Percentiles rank a stretch among this genome's conserved stretches.
Evolutionary conservation across 64 coral and sea anemone genomes (phyloP).

Genomic region (Catalaphyllia jardinei): DNA sequence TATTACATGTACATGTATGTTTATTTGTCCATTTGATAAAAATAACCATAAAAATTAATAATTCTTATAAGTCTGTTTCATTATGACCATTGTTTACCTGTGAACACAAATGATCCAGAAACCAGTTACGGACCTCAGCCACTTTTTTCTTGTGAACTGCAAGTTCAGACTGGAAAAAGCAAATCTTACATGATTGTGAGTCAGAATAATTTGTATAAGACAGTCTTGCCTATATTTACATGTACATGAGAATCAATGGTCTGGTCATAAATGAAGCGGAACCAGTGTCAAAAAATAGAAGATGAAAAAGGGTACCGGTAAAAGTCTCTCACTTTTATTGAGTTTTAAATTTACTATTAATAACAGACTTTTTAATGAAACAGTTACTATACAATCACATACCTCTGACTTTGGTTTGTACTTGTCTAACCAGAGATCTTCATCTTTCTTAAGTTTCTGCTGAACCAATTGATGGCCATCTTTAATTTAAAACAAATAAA

Average conservation of each 20-base stretch:
- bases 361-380: too few relatives aligned
- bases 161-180: constrained; percentile 80
- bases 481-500: background rate
- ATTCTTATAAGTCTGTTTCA: too few relatives aligned
- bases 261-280: too few relatives aligned
- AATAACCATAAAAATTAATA: too few relatives aligned
- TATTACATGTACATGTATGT: too few relatives aligned
- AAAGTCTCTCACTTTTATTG: too few relatives aligned
- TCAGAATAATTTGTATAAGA: background rate
- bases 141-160: constrained; percentile 97
- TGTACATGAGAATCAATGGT: too few relatives aligned
- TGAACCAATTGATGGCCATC: background rate
- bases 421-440: constrained; percentile 84
- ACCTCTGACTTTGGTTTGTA: constrained; percentile 86
- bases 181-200: background rate
- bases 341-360: too few relatives aligned
- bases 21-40: too few relatives aligned
- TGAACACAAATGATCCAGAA: constrained; percentile 77
- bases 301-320: too few relatives aligned
- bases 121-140: constrained; percentile 91
- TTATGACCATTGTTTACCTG: constrained; percentile 45
- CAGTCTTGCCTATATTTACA: too few relatives aligned
- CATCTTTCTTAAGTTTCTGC: constrained; percentile 2
- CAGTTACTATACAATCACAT: background rate
- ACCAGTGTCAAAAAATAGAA: too few relatives aligned